A percentile compares a stretch with the other conserved stretches of the same genome.
Conservation (phyloP, 2,797 vertebrate species). For the Petrocephalus schoutedeni region DNA sequence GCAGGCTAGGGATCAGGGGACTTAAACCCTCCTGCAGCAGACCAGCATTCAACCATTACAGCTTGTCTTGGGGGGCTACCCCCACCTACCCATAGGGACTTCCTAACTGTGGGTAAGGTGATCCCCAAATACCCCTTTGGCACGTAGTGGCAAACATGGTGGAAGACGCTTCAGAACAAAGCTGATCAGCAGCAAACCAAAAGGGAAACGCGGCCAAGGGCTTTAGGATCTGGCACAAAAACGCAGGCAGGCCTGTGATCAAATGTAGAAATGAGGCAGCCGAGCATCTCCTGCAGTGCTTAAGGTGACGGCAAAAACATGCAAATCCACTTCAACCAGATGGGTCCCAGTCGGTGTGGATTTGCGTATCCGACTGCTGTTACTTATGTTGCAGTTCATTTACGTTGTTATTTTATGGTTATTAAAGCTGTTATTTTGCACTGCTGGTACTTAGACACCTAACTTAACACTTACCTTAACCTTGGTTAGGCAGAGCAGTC, state of each 20-base stretch:
- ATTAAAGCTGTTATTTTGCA: neutral
- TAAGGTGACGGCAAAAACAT: neutral
- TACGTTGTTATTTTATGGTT: neutral
- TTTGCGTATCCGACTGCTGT: neutral
- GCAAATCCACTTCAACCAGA: neutral
- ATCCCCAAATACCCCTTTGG: neutral
- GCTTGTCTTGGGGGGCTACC: neutral
- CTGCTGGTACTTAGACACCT: neutral
- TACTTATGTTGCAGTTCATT: too few species aligned
- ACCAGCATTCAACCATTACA: neutral
- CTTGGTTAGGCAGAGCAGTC: neutral
- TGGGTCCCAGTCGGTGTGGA: neutral
- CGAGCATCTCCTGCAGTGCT: neutral
- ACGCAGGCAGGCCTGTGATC: neutral
- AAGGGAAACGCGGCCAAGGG: neutral
- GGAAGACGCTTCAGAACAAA: neutral
- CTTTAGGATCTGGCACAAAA: neutral
- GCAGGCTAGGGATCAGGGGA: neutral
- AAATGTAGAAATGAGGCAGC: neutral
- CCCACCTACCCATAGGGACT: neutral
- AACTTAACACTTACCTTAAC: neutral
- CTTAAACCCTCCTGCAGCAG: neutral
- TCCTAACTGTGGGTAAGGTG: neutral
- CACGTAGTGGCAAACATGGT: neutral
- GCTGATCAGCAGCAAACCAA: neutral